These are phyloP conservation scores for Synanceia verrucosa DNA, from an alignment of 2,797 vertebrate species.

Conservation along the genomic window DNA sequence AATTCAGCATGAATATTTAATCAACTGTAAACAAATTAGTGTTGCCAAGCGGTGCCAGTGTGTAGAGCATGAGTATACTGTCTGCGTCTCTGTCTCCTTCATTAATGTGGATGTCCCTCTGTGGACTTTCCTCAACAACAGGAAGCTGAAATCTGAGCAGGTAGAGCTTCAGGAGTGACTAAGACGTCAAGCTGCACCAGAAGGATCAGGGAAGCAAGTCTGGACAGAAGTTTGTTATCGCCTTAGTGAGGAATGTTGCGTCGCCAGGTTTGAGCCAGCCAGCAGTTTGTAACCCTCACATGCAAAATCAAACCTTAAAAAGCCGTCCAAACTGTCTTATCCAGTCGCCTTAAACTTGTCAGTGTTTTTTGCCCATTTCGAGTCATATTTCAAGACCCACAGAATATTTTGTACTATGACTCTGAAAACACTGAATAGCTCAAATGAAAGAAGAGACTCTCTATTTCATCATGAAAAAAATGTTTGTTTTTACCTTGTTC, in stretches of 20 bases:
- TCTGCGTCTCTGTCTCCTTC: conserved; percentile 8
- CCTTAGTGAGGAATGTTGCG: conserved; percentile 27
- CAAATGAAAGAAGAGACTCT: no score
- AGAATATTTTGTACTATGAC: no score
- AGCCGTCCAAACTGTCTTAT: background rate
- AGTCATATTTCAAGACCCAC: no score
- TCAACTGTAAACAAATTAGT: conserved; percentile 72
- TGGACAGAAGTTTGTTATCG: background rate
- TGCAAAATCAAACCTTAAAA: background rate
- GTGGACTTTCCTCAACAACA: background rate
- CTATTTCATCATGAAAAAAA: no score
- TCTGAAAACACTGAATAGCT: no score
- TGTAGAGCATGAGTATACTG: background rate
- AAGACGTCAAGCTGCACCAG: background rate
- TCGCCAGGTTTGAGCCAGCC: background rate
- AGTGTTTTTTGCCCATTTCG: no score
- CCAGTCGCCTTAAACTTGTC: no score
- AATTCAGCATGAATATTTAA: conserved; percentile 75
- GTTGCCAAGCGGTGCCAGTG: conserved; percentile 37
- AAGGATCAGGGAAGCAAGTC: background rate
- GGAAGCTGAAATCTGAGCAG: conserved; percentile 9
- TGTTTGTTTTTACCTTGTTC: no score
- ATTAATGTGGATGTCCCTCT: conserved; percentile 19
- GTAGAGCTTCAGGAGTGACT: background rate
- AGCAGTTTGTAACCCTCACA: background rate